Conservation (phyloP, 2,113 vertebrate species). For the Cyanoramphus novaezelandiae region DNA sequence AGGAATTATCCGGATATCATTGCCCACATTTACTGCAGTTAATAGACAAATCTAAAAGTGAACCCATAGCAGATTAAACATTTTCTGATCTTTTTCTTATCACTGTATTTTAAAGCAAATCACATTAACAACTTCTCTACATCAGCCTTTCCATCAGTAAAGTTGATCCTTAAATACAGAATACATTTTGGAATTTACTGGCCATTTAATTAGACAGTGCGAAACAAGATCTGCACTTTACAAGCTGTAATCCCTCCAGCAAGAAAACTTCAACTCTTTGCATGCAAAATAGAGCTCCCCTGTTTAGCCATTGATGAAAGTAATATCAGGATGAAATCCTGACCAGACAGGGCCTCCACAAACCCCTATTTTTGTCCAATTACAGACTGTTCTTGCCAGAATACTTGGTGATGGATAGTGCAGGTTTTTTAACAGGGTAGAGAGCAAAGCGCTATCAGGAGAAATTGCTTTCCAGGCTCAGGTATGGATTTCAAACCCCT, state of each 20-base stretch:
- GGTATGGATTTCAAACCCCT: not conserved
- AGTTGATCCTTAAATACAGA: not conserved
- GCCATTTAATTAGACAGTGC: not conserved
- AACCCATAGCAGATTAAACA: not conserved
- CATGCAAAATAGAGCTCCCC: not conserved
- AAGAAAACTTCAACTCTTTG: not conserved
- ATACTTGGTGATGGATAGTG: not conserved
- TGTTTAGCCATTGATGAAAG: not conserved
- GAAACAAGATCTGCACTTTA: not conserved
- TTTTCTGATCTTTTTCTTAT: not conserved
- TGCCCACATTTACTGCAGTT: not conserved
- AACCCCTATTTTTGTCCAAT: not conserved
- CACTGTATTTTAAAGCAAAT: not conserved
- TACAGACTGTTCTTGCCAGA: not conserved
- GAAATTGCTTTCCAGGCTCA: conserved; percentile 7
- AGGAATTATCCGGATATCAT: not conserved
- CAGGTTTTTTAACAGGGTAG: not conserved
- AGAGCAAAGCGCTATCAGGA: not conserved
- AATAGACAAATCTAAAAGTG: not conserved
- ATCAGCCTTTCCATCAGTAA: not conserved
- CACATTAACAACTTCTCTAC: not conserved
- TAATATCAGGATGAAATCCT: not conserved
- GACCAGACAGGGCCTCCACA: not conserved
- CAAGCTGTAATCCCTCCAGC: not conserved
- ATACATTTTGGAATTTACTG: not conserved